A percentile compares a stretch with the other conserved stretches of the same genome.
Conservation (phyloP, 2,888 invertebrate species). For the Pilophorus perplexus region DNA sequence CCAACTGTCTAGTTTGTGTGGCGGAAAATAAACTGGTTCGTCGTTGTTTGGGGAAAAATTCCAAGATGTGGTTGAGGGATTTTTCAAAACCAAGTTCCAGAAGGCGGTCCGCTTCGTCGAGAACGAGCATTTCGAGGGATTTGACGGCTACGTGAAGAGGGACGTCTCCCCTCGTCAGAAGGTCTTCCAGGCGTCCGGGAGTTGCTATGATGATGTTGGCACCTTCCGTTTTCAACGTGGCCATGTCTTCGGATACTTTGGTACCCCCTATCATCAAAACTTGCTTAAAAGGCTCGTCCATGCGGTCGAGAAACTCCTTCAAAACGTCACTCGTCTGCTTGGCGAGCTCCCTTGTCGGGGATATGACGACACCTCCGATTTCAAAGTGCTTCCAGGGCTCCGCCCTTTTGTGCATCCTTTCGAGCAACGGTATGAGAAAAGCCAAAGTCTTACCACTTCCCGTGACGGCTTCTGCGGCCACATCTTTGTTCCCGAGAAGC, state of each 20-base stretch:
- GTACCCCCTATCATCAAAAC: constrained; percentile 79
- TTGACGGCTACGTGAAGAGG: constrained; percentile 72
- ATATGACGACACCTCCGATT: constrained; percentile 85
- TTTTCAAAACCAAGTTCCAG: constrained; percentile 88
- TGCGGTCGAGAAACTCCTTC: constrained; percentile 54
- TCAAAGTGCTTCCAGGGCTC: constrained; percentile 68
- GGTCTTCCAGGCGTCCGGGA: constrained; percentile 88
- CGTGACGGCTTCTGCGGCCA: constrained; percentile 96
- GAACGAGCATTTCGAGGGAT: constrained; percentile 81
- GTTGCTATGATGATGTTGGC: constrained; percentile 90
- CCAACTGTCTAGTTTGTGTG: constrained; percentile 92
- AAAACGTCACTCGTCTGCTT: constrained; percentile 77
- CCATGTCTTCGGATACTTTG: constrained; percentile 72
- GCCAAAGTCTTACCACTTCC: constrained; percentile 98
- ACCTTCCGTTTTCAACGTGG: constrained; percentile 64
- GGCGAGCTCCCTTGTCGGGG: constrained; percentile 94
- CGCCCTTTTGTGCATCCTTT: constrained; percentile 69
- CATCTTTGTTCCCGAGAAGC: constrained; percentile 86
- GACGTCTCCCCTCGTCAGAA: constrained; percentile 69
- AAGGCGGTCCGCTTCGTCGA: constrained; percentile 96
- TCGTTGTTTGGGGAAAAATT: constrained; percentile 86
- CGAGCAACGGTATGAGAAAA: constrained; percentile 87
- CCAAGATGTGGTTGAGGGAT: constrained; percentile 81
- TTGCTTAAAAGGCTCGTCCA: constrained; percentile 57
- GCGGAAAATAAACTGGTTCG: constrained; percentile 98